These are phyloP conservation scores for Syrphus vitripennis DNA, from an alignment of 2,888 invertebrate genomes.

Conservation along the genomic window DNA sequence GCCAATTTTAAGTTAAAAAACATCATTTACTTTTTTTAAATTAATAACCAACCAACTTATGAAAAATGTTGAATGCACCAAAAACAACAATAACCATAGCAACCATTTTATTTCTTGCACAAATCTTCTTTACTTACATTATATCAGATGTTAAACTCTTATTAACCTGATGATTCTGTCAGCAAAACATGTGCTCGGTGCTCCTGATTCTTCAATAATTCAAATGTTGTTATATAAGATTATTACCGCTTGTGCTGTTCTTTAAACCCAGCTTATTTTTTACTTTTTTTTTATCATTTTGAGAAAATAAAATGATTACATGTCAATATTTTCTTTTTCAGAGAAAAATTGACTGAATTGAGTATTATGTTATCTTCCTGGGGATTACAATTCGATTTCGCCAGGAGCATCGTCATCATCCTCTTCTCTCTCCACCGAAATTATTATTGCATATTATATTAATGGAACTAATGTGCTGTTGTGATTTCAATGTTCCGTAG, in stretches of 20 bases:
- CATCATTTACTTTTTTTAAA: too few relatives aligned
- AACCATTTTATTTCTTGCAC: not conserved
- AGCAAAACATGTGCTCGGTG: not conserved
- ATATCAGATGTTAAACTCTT: not conserved
- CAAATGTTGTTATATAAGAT: not conserved
- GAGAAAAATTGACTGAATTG: conserved; percentile 30
- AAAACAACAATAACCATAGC: too few relatives aligned
- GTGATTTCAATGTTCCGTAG: conserved; percentile 11
- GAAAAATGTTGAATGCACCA: too few relatives aligned
- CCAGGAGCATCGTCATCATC: not conserved
- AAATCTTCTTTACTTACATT: not conserved
- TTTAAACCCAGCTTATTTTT: not conserved
- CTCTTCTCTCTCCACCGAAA: not conserved
- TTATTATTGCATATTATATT: not conserved
- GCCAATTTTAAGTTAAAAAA: too few relatives aligned
- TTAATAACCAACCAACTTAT: too few relatives aligned
- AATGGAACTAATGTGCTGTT: conserved; percentile 10
- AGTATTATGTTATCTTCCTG: conserved; percentile 29
- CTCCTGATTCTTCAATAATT: not conserved
- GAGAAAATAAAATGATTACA: not conserved
- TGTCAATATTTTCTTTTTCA: not conserved
- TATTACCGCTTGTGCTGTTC: not conserved
- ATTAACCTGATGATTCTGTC: not conserved
- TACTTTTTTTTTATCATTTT: not conserved
- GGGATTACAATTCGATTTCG: conserved; percentile 25